Evolutionary conservation across 1,140 invertebrate species (phyloP).

Genomic region (Protaetia brevitarsis): DNA sequence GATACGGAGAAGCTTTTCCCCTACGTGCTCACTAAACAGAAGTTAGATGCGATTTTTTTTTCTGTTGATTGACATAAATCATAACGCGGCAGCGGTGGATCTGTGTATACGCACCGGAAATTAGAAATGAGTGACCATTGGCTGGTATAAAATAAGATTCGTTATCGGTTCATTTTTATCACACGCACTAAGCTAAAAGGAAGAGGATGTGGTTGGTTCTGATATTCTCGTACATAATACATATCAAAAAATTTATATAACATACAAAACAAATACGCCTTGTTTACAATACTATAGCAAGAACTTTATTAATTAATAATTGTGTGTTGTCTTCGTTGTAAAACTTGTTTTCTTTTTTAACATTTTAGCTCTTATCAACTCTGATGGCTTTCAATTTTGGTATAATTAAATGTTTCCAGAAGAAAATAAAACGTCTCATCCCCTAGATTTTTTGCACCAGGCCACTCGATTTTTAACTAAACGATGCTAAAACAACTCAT

Average conservation of each 20-base stretch:
- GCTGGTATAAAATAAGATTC: slow-evolving; percentile 9
- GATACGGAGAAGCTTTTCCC: background rate
- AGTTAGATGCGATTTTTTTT: background rate
- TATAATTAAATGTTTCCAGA: background rate
- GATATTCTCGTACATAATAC: background rate
- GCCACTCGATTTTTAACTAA: no score
- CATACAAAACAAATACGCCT: background rate
- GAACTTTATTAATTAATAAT: no score
- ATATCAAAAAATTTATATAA: background rate
- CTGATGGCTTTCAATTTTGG: no score
- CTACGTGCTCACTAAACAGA: no score
- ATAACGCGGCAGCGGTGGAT: background rate
- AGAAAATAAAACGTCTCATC: background rate
- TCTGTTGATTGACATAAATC: slow-evolving; percentile 7
- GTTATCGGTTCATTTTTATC: background rate
- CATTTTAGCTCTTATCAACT: no score
- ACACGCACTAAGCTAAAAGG: background rate
- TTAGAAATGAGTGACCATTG: slow-evolving; percentile 16
- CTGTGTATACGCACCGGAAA: background rate
- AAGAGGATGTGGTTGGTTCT: slow-evolving; percentile 13
- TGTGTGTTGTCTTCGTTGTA: no score
- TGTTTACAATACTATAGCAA: background rate
- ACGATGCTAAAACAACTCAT: no score
- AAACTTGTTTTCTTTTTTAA: no score
- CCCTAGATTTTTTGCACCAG: no score